Conservation (phyloP, 2,888 invertebrate genomes). For the Agrochola litura region DNA sequence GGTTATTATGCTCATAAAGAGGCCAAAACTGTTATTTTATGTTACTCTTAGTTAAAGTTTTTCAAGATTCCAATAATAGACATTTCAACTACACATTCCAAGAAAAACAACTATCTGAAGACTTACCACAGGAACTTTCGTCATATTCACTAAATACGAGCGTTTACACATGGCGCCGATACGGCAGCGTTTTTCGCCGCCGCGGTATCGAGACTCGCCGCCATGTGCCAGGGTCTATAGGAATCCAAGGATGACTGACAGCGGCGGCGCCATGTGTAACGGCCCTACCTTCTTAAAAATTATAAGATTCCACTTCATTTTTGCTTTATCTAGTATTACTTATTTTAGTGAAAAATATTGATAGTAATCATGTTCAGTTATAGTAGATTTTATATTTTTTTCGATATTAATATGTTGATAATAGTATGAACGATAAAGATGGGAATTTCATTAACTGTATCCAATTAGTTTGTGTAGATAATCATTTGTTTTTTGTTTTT, state of each 20-base stretch:
- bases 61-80: constrained; percentile 1
- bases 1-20: constrained; percentile 25
- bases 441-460: constrained; percentile 44
- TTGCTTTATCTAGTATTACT: constrained; percentile 2
- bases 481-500: constrained; percentile 62
- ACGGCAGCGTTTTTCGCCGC: no score
- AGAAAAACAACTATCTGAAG: constrained; percentile 1
- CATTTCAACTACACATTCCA: neutral
- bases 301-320: neutral
- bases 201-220: no score
- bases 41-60: constrained; percentile 11
- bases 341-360: constrained; percentile 22
- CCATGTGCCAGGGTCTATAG: no score
- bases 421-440: constrained; percentile 25
- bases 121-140: constrained; percentile 11
- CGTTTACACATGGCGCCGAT: no score
- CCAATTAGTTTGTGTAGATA: constrained; percentile 51
- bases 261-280: no score
- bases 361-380: constrained; percentile 42
- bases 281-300: neutral
- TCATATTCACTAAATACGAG: neutral
- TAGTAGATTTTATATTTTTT: constrained; percentile 24
- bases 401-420: constrained; percentile 15
- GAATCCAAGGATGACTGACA: no score
- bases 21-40: constrained; percentile 34